Conservation (phyloP, 2,888 invertebrate genomes). For the Pseudococcus longispinus region DNA sequence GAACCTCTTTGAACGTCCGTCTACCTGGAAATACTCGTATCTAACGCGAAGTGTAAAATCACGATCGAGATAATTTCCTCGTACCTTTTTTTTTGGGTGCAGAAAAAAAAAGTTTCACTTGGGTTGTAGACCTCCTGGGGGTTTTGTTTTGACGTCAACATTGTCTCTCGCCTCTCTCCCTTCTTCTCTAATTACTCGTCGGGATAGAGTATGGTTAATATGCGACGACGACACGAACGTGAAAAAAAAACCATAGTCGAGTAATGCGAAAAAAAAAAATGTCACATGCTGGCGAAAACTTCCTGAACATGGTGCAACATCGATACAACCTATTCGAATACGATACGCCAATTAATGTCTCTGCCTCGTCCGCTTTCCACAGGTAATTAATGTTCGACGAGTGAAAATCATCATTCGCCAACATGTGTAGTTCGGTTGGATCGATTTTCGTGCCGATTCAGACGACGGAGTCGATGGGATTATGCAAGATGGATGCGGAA, state of each 20-base stretch:
- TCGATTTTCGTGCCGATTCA: not conserved
- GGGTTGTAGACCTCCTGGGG: not conserved
- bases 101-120: not conserved
- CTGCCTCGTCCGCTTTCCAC: slow-evolving; percentile 24
- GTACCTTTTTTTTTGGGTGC: not conserved
- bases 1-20: not conserved
- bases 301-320: not conserved
- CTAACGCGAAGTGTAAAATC: not conserved
- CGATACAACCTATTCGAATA: slow-evolving; percentile 10
- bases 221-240: not conserved
- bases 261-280: not conserved
- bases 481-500: not conserved
- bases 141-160: not conserved
- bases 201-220: not conserved
- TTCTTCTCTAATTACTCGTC: not conserved
- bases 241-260: not conserved
- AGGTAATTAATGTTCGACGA: slow-evolving; percentile 28
- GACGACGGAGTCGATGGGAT: not conserved
- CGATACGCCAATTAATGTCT: slow-evolving; percentile 35
- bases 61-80: not conserved
- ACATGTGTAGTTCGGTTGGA: not conserved
- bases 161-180: not conserved
- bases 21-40: not conserved
- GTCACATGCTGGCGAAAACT: not conserved
- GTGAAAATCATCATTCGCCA: slow-evolving; percentile 19